A percentile compares a stretch with the other conserved stretches of the same genome.
These are phyloP conservation scores for Aldabrachelys gigantea DNA, from an alignment of 2,113 vertebrate genomes.

Conservation along the genomic window DNA sequence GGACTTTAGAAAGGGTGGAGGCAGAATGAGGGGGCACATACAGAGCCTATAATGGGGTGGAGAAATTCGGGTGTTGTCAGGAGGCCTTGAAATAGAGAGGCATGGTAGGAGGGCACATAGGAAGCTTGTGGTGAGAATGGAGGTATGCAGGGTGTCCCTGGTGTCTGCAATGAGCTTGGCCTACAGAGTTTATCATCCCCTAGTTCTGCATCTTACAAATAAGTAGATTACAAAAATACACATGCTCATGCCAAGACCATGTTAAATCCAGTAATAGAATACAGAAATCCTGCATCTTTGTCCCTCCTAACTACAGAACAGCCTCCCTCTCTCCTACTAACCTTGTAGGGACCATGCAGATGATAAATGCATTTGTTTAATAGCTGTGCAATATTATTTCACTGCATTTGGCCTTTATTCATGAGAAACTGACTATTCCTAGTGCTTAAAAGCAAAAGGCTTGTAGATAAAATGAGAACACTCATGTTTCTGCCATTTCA, in stretches of 20 bases:
- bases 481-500: not conserved
- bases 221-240: not conserved
- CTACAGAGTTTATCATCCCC: not conserved
- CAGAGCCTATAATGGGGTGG: not conserved
- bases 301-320: not conserved
- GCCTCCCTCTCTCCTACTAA: not conserved
- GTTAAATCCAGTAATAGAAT: not conserved
- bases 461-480: not conserved
- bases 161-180: not conserved
- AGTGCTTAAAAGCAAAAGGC: not conserved
- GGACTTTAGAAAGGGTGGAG: too few species aligned
- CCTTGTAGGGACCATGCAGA: not conserved
- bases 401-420: not conserved
- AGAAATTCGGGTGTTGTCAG: not conserved
- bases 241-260: not conserved
- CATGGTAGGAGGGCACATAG: not conserved
- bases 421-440: not conserved
- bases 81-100: not conserved
- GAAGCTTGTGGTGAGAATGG: not conserved
- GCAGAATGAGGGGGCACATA: not conserved
- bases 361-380: not conserved
- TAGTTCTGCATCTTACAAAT: not conserved
- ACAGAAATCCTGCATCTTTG: not conserved
- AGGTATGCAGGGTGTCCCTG: not conserved
- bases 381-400: not conserved